Evolutionary conservation across 2,113 vertebrate genomes (phyloP).

Genomic region (Perca flavescens): DNA sequence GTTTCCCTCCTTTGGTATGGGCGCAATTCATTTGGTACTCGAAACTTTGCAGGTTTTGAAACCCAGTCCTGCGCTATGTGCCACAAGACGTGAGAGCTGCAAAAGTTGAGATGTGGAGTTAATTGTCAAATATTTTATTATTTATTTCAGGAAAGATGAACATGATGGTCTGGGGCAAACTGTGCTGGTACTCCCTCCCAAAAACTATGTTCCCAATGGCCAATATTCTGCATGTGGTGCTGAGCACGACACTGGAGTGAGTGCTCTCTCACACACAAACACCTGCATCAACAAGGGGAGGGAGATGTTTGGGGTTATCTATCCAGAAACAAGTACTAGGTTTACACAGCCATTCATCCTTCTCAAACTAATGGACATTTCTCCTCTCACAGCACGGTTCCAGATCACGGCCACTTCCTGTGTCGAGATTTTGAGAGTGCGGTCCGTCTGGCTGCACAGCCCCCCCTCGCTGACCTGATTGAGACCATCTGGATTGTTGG

Average conservation of each 20-base stretch:
- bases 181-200: slow-evolving; percentile 75
- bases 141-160: slow-evolving; percentile 83
- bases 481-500: slow-evolving; percentile 87
- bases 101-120: neutral
- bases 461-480: slow-evolving; percentile 72
- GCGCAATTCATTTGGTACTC: neutral
- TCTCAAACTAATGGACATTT: neutral
- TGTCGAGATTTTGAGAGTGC: slow-evolving; percentile 77
- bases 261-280: neutral
- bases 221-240: slow-evolving; percentile 80
- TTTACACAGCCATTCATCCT: neutral
- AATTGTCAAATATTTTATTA: neutral
- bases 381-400: slow-evolving; percentile 70
- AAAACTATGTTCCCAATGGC: slow-evolving; percentile 71
- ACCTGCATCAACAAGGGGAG: neutral
- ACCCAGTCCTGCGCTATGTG: neutral
- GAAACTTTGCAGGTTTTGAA: neutral
- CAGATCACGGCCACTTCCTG: slow-evolving; percentile 80
- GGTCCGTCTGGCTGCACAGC: slow-evolving; percentile 58
- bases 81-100: neutral
- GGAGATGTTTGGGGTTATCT: accelerated
- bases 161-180: slow-evolving; percentile 83
- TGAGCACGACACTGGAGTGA: slow-evolving; percentile 81
- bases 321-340: accelerated
- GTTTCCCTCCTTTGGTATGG: neutral